phyloP scores from a whole-genome alignment of 2,888 invertebrate genomes.

The Endomychus coccineus region DNA sequence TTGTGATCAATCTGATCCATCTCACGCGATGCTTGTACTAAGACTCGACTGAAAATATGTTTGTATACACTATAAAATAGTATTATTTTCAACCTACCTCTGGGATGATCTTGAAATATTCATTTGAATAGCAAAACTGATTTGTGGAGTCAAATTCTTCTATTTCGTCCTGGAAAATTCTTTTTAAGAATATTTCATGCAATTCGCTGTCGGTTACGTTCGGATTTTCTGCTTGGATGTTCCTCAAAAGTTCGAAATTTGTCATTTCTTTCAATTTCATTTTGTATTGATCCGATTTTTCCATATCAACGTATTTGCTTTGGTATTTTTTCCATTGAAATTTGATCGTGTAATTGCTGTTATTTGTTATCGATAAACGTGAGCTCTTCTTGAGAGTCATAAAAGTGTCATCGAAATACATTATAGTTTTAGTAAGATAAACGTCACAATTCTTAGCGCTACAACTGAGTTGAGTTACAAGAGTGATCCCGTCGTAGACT shows the following conservation, averaged over 20 bases:
- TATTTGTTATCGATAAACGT: conserved; percentile 49
- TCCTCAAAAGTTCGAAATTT: conserved; percentile 31
- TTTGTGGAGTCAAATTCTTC: conserved; percentile 31
- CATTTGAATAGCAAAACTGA: conserved; percentile 35
- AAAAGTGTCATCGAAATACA: conserved; percentile 52
- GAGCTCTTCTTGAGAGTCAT: conserved; percentile 50
- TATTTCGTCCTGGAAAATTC: conserved; percentile 42
- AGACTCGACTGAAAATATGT: background rate
- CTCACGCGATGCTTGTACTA: too few species aligned
- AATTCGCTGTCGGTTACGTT: conserved; percentile 33
- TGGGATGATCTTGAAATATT: conserved; percentile 47
- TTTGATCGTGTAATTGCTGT: conserved; percentile 47
- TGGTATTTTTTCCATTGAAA: conserved; percentile 54
- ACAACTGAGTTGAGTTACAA: conserved; percentile 44
- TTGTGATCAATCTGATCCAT: too few species aligned
- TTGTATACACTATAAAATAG: conserved; percentile 2
- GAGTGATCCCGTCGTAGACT: conserved; percentile 48
- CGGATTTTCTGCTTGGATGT: conserved; percentile 28
- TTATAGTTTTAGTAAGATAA: conserved; percentile 45
- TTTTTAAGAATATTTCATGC: conserved; percentile 38
- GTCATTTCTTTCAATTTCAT: conserved; percentile 28
- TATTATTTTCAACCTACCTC: conserved; percentile 47
- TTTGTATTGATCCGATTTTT: conserved; percentile 25
- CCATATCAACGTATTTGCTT: conserved; percentile 41
- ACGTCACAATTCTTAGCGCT: conserved; percentile 46